Evolutionary conservation across 1,140 invertebrate species (phyloP).

Genomic region (Drosophila obscura): DNA sequence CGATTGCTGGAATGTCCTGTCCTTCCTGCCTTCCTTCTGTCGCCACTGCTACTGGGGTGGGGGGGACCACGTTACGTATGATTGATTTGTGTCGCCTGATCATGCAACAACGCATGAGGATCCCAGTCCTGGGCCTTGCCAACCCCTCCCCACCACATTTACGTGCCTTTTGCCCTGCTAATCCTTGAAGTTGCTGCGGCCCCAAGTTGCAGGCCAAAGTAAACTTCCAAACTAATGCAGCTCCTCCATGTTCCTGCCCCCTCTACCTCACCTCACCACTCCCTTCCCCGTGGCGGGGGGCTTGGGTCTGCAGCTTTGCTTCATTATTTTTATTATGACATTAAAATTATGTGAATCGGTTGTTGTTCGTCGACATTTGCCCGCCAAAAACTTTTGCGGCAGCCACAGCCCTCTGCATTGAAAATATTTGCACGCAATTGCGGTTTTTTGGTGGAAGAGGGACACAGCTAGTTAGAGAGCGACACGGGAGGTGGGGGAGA

Average conservation of each 20-base stretch:
- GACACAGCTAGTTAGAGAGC: conserved; percentile 30
- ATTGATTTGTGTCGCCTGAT: conserved; percentile 58
- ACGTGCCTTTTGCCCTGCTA: conserved; percentile 10
- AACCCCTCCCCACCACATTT: background rate
- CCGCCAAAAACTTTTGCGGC: conserved; percentile 60
- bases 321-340: conserved; percentile 78
- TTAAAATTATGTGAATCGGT: conserved; percentile 77
- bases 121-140: too few species aligned
- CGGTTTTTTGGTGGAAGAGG: conserved; percentile 62
- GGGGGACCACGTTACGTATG: conserved; percentile 25
- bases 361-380: conserved; percentile 36
- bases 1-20: conserved; percentile 6
- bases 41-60: too few species aligned
- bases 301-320: conserved; percentile 3
- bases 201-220: conserved; percentile 13
- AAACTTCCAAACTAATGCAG: conserved; percentile 45
- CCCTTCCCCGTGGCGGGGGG: background rate
- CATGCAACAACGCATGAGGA: conserved; percentile 52
- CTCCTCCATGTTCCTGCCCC: background rate
- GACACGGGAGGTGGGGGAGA: too few species aligned
- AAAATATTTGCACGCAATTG: conserved; percentile 83
- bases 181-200: conserved; percentile 27
- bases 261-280: background rate
- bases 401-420: conserved; percentile 54
- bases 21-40: too few species aligned